Conservation (phyloP, 2,113 vertebrate genomes). For the Halichoeres trimaculatus region DNA sequence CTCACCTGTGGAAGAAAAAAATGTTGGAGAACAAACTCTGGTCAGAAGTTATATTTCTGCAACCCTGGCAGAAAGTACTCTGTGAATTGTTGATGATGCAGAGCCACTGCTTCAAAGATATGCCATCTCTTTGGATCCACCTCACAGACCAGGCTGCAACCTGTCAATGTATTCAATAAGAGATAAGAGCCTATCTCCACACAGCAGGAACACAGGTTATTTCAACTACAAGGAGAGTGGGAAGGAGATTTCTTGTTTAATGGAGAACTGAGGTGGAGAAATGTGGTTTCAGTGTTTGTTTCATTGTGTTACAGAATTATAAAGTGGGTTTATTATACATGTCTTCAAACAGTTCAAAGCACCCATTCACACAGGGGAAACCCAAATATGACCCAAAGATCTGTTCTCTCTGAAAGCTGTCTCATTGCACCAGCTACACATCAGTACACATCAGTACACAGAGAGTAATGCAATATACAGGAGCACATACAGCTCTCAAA, state of each 20-base stretch:
- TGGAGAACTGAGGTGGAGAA: slow-evolving; percentile 36
- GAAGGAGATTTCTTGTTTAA: slow-evolving; percentile 40
- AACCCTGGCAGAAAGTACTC: slow-evolving; percentile 16
- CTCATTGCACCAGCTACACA: slow-evolving; percentile 27
- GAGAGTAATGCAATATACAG: slow-evolving; percentile 1
- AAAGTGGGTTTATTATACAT: slow-evolving; percentile 7
- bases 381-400: slow-evolving; percentile 32
- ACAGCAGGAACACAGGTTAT: slow-evolving; percentile 68
- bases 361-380: too few relatives aligned
- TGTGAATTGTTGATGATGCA: slow-evolving; percentile 43
- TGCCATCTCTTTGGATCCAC: slow-evolving; percentile 59
- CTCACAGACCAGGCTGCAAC: slow-evolving; percentile 49
- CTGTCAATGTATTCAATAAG: slow-evolving; percentile 61
- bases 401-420: slow-evolving; percentile 23
- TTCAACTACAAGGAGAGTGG: slow-evolving; percentile 48
- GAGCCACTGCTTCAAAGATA: slow-evolving; percentile 53
- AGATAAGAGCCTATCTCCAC: slow-evolving; percentile 74
- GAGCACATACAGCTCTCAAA: too few relatives aligned
- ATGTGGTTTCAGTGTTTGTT: slow-evolving; percentile 41
- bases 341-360: slow-evolving; percentile 34
- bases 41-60: slow-evolving; percentile 8
- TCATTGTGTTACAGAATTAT: neutral
- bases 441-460: slow-evolving; percentile 10
- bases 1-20: too few relatives aligned
- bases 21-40: slow-evolving; percentile 9